Conservation (phyloP, 2,888 invertebrate genomes). For the Clistopyga incitator region DNA sequence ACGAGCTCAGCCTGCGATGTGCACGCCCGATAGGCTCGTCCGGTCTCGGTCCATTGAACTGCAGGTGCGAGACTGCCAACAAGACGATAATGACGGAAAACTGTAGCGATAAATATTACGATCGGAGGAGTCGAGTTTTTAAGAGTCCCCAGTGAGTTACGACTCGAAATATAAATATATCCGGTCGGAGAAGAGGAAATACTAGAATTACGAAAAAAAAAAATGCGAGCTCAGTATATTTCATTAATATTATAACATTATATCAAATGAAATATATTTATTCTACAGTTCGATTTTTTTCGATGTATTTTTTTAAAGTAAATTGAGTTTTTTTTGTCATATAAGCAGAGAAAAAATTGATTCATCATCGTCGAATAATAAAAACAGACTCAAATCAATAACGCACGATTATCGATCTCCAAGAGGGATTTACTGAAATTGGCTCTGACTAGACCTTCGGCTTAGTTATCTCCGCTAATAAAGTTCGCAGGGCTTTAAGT, state of each 20-base stretch:
- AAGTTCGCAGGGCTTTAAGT: neutral
- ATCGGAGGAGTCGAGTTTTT: neutral
- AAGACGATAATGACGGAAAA: slow-evolving; percentile 36
- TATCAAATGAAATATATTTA: no score
- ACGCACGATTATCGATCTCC: neutral
- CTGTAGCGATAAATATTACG: slow-evolving; percentile 9
- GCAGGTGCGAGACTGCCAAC: slow-evolving; percentile 34
- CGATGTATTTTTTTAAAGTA: no score
- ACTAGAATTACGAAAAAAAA: neutral
- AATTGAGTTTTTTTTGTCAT: neutral
- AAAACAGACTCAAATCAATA: neutral
- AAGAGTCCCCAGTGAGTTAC: neutral
- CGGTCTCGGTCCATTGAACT: slow-evolving; percentile 28
- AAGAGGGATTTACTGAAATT: neutral
- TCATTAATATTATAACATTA: no score
- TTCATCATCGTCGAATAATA: neutral
- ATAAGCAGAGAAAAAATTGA: neutral
- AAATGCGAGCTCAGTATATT: neutral
- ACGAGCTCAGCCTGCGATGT: slow-evolving; percentile 15
- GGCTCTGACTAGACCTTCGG: neutral
- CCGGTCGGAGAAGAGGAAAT: neutral
- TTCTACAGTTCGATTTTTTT: no score
- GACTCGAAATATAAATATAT: neutral
- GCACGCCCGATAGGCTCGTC: slow-evolving; percentile 6
- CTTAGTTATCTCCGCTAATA: slow-evolving; percentile 3